Evolutionary conservation across 2,797 vertebrate species (phyloP), one percentile per base, ranked within the genome.

Genomic region (Aratinga solstitialis): DNA sequence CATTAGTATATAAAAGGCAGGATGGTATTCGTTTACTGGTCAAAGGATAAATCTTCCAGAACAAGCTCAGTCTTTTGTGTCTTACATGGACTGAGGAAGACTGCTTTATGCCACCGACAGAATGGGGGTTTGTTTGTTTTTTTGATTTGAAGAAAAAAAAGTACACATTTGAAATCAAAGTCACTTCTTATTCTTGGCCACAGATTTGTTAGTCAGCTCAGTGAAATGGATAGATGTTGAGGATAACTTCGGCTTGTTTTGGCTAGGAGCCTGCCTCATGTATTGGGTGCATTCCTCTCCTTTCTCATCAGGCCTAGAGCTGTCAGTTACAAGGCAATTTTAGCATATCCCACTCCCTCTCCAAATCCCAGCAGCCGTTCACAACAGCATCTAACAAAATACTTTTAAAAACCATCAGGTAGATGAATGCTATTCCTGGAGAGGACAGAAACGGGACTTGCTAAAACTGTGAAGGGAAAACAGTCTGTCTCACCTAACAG

Each of bases 41-140:
- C 91, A 96, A 96, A 96, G 87, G 93, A 88, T 77, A 96, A 95
- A 81, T 91, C 95, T 93, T 88, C 76, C 71, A 93, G 76, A 95
- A 94, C 82, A 93, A 84, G 74, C 73, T 82, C 66, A 42, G 80
- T 59, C 94, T 92, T 96, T 92, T 95, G 75, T 80, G 54, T 43
- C 82, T 84, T 89, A 90, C 59, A 81, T 3, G 15, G 51, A 63
- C 62, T 73, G 63, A 73, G 53, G 48, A 90, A 94, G 89, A 92
- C 30, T 67, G 54, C 80, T 94, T 84, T 71, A 86, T 71, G 67
- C 59, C 76, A 90, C 36, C 22, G 81, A 89, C 15, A 94, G 75
- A 92, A 77, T 32, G 22, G 22, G 17, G 20, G 10, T 10, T 29
- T 72, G 53, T 68, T 78, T 93, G 29, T 58, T 85, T 91, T 53